Evolutionary conservation across 2,888 invertebrate species (phyloP).

Genomic region (Drosophila kuntzei): DNA sequence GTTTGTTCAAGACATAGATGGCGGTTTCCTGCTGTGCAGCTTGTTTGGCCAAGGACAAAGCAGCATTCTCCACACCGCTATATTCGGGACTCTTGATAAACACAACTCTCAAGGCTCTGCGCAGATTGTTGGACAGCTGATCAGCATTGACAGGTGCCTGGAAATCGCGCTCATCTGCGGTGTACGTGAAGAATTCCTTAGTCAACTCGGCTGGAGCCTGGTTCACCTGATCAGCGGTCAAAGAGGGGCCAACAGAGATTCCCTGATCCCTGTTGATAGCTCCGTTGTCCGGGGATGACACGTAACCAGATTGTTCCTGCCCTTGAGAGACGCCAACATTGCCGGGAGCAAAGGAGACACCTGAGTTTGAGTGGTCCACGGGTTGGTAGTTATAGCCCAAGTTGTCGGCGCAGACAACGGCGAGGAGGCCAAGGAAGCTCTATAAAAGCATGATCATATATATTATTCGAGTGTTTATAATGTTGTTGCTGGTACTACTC

Average conservation of each 20-base stretch:
- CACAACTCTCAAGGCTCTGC: constrained; percentile 81
- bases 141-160: constrained; percentile 63
- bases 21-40: constrained; percentile 81
- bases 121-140: constrained; percentile 59
- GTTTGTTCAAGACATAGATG: constrained; percentile 82
- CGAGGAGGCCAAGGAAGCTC: constrained; percentile 61
- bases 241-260: constrained; percentile 7
- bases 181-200: constrained; percentile 82
- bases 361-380: constrained; percentile 51
- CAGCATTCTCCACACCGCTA: constrained; percentile 79
- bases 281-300: constrained; percentile 25
- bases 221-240: constrained; percentile 31
- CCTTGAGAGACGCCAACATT: constrained; percentile 4
- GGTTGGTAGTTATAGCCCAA: constrained; percentile 78
- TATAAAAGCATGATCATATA: not conserved
- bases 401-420: constrained; percentile 64
- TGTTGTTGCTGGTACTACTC: constrained; percentile 37
- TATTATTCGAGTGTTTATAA: not conserved
- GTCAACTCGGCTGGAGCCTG: constrained; percentile 65
- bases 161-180: constrained; percentile 81
- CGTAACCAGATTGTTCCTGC: constrained; percentile 47
- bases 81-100: constrained; percentile 84
- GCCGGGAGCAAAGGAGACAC: constrained; percentile 47
- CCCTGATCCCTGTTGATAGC: constrained; percentile 19
- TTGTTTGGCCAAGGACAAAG: constrained; percentile 72